These are phyloP conservation scores for Chaenodraco wilsoni DNA, from an alignment of 2,797 vertebrate genomes.

Conservation along the genomic window DNA sequence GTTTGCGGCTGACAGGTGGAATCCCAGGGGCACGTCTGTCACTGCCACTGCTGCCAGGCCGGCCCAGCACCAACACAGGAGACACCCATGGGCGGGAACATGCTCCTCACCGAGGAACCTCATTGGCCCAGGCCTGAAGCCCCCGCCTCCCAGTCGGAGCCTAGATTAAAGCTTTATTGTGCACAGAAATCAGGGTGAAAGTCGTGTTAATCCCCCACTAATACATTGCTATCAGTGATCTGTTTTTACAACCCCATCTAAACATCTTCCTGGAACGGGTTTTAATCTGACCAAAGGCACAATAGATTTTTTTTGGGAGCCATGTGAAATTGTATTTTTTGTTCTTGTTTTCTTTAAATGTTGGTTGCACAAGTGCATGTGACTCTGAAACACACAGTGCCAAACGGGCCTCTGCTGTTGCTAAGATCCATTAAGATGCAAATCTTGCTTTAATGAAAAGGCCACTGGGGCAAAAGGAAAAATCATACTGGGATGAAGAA, in stretches of 20 bases:
- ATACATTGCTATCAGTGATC: conserved; percentile 66
- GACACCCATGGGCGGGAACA: conserved; percentile 63
- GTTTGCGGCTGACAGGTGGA: conserved; percentile 92
- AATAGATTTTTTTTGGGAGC: conserved; percentile 20
- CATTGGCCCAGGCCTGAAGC: conserved; percentile 53
- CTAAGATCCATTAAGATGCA: conserved; percentile 66
- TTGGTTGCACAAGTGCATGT: conserved; percentile 15
- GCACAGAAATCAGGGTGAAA: conserved; percentile 66
- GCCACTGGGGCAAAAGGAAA: conserved; percentile 38
- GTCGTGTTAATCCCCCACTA: conserved; percentile 72
- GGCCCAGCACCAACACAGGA: conserved; percentile 61
- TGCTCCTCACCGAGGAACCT: conserved; percentile 11
- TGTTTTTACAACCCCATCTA: conserved; percentile 58
- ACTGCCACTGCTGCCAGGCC: conserved; percentile 89
- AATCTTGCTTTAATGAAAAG: conserved; percentile 51
- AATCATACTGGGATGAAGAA: conserved; percentile 52
- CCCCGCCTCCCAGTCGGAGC: conserved; percentile 50
- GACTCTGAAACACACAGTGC: conserved; percentile 43
- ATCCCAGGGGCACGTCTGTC: conserved; percentile 92
- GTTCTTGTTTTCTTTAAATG: conserved; percentile 33
- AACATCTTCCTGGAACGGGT: conserved; percentile 52
- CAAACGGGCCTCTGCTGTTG: conserved; percentile 56
- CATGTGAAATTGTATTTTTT: conserved; percentile 31
- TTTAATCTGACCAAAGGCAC: conserved; percentile 50
- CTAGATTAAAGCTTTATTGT: conserved; percentile 78